These are phyloP conservation scores for Protophormia terraenovae DNA, from an alignment of 2,888 invertebrate genomes.

Conservation along the genomic window DNA sequence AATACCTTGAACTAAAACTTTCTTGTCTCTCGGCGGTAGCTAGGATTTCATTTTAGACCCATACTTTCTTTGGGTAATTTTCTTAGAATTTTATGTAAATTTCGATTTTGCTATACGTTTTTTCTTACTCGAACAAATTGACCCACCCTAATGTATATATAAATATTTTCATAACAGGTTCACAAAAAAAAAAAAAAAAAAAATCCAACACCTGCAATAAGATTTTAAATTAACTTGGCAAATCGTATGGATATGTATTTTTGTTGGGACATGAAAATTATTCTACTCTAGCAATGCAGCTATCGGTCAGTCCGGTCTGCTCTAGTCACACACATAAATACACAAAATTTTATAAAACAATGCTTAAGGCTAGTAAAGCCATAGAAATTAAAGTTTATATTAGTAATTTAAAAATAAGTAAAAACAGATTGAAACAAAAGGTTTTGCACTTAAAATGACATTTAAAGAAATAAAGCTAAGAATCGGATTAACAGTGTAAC, in stretches of 20 bases:
- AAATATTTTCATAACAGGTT: not conserved
- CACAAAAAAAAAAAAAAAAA: not conserved
- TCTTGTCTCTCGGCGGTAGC: too few relatives aligned
- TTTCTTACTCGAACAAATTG: too few relatives aligned
- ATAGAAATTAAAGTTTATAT: conserved; percentile 55
- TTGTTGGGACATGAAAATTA: not conserved
- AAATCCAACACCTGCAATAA: not conserved
- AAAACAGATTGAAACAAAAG: not conserved
- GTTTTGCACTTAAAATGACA: conserved; percentile 10
- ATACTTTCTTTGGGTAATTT: too few relatives aligned
- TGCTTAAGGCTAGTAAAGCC: not conserved
- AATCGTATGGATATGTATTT: not conserved
- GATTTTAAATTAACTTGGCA: not conserved
- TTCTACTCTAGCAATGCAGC: not conserved
- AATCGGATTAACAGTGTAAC: not conserved
- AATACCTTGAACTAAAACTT: too few relatives aligned
- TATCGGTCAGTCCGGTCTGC: not conserved
- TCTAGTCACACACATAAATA: not conserved
- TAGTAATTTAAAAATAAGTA: conserved; percentile 39
- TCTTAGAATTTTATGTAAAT: too few relatives aligned
- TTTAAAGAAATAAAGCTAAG: conserved; percentile 4
- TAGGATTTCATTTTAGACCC: too few relatives aligned
- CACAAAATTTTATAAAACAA: not conserved
- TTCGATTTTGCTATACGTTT: too few relatives aligned
- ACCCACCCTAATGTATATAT: not conserved